A percentile compares a stretch with the other conserved stretches of the same genome.
These are phyloP conservation scores for Spilosoma lubricipeda DNA, from an alignment of 2,888 invertebrate species.

Conservation along the genomic window DNA sequence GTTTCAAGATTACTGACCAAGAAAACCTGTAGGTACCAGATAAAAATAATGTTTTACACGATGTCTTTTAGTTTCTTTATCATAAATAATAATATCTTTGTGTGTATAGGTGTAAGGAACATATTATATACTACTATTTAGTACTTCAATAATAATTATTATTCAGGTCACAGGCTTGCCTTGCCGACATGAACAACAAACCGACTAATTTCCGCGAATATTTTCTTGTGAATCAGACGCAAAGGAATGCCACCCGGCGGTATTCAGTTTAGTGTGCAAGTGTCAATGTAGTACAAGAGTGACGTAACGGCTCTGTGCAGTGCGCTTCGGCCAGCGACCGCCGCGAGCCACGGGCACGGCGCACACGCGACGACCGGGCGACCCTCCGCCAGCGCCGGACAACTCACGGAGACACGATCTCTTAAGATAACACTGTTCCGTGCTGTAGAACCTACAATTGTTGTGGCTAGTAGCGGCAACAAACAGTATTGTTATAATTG, in stretches of 20 bases:
- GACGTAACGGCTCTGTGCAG: neutral
- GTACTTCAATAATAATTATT: neutral
- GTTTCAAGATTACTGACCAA: too few species aligned
- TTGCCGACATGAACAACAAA: neutral
- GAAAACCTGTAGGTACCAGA: too few species aligned
- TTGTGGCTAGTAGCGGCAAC: neutral
- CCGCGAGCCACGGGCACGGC: conserved; percentile 16
- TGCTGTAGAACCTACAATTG: neutral
- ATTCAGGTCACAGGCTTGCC: conserved; percentile 1
- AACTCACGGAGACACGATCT: neutral
- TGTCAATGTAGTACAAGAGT: neutral
- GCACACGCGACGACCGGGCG: conserved; percentile 12
- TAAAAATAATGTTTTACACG: too few species aligned
- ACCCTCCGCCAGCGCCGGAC: neutral
- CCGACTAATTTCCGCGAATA: neutral
- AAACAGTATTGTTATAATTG: neutral
- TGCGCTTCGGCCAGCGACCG: conserved; percentile 10
- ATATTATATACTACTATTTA: neutral
- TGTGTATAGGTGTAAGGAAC: neutral
- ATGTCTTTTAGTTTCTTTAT: too few species aligned
- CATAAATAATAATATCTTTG: neutral
- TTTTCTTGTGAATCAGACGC: conserved; percentile 15
- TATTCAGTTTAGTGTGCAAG: neutral
- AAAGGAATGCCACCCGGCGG: conserved; percentile 7
- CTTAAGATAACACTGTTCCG: neutral